Conservation (phyloP, 2,797 vertebrate species). For the Xiphorhynchus erythropygius region DNA sequence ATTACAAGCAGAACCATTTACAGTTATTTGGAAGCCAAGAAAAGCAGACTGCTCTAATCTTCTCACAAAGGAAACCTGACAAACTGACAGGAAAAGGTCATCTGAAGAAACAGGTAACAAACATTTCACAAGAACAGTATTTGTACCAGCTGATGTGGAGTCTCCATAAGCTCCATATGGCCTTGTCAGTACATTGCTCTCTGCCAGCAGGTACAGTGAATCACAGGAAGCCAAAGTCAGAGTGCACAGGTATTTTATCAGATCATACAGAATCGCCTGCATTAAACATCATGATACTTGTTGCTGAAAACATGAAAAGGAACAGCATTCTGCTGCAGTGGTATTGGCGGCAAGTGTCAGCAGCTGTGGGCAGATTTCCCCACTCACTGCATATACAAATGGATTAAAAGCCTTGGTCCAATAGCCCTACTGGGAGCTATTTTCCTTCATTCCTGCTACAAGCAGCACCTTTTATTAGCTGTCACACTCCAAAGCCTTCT, state of each 20-base stretch:
- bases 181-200: neutral
- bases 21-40: neutral
- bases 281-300: neutral
- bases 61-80: neutral
- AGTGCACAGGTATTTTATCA: neutral
- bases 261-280: neutral
- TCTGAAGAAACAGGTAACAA: neutral
- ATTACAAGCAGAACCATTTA: neutral
- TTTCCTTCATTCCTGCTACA: neutral
- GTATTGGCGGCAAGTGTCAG: neutral
- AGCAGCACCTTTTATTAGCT: neutral
- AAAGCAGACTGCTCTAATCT: neutral
- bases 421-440: neutral
- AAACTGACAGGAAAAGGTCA: rapidly evolving
- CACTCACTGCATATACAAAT: neutral
- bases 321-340: neutral
- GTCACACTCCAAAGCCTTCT: neutral
- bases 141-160: neutral
- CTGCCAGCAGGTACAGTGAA: neutral
- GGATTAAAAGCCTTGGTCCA: neutral
- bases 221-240: neutral
- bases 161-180: neutral
- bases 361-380: neutral
- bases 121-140: neutral
- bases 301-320: neutral